Evolutionary conservation across 2,797 vertebrate species (phyloP), one percentile per base, ranked within the genome.

Genomic region (Botia almorhae): DNA sequence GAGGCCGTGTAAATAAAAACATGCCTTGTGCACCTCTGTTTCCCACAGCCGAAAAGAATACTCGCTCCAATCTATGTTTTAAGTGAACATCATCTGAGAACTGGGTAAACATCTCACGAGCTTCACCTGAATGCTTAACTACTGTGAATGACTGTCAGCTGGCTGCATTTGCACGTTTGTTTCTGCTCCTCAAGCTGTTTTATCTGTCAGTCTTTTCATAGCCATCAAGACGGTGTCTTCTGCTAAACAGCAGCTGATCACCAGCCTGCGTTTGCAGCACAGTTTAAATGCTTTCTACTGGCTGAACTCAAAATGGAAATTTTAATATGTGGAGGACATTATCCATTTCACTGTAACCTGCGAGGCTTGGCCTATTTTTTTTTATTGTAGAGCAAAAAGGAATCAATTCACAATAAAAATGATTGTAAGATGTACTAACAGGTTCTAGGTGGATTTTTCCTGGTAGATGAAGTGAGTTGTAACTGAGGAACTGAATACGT

Each of bases 81-180:
- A 70, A 63, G 73, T 69, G 39, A 79, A 43, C 33, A 65, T 79
- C 58, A 80, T 78, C 33, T 68, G 26, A 56, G 36, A 74, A 78
- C 67, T 80, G 39, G 5, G 76, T 58, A 80, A 75, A 80, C 77
- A 70, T 76, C 60, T 67, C 53, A 67, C 70, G 4, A 43, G 63
- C 29, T n/a, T 55, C 80, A 67, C 73, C 71, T 69, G 68, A 72
- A 63, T 75, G 67, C 74, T 69, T 78, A 69, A 80, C 81, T 73
- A 60, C 71, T 70, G 70, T 43, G 36, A 81, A 65, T 48, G 78
- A 53, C 70, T 75, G 78, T 55, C 67, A 3, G 69, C 69, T 19
- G 11, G 21, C 48, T 58, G 46, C 33, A 63, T 79, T 64, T 71
- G 8, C 58, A 79, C 58, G 23, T 72, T 79, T 80, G 69, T 80